Evolutionary conservation across 2,888 invertebrate species (phyloP), one percentile per base, ranked within the genome.

Genomic region (Clostera curtula): DNA sequence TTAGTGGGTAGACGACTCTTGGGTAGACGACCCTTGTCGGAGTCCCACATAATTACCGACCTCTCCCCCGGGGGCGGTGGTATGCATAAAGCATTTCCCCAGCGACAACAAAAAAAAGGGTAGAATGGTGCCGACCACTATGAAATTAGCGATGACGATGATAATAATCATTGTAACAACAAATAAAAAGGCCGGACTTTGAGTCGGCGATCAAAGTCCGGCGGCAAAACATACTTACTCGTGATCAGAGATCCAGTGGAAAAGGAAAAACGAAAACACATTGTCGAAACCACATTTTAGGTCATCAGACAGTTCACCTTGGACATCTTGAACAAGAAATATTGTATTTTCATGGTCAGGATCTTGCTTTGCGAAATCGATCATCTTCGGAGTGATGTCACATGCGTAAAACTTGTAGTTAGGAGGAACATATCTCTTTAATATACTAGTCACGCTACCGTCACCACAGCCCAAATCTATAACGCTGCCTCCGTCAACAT

Each of bases 261-360:
- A 22, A 2, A 22, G 22, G 9, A 22, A 22, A 22, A 22, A 22
- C 8, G 22, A 22, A 13, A 26, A 23, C 7, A 24, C 12, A 22
- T 31, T 25, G 22, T 17, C 18, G 21, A 31, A 26, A 23, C 26
- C 13, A 6, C 13, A 13, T 13, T 22, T 22, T 9, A 22, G 12
- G 13, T 22, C 22, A 2, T 22, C 13, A 8, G 22, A n/a, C 19
- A 91, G 18, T 12, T 90, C 55, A 88, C 90, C 5, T 7, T 22
- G 13, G 8, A 13, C 22, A 11, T 22, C 22, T 13, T 13, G 22
- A n/a, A 22, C n/a, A 8, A n/a, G n/a, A 6, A 22, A 22, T 13
- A 8, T 22, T 8, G 13, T 22, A 9, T 13, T 13, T 5, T 22
- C 8, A 13, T 13, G 5, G 8, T 13, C 8, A 3, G n/a, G 5